These are phyloP conservation scores for Acromyrmex heyeri DNA, from an alignment of 1,140 invertebrate genomes.

Conservation along the genomic window DNA sequence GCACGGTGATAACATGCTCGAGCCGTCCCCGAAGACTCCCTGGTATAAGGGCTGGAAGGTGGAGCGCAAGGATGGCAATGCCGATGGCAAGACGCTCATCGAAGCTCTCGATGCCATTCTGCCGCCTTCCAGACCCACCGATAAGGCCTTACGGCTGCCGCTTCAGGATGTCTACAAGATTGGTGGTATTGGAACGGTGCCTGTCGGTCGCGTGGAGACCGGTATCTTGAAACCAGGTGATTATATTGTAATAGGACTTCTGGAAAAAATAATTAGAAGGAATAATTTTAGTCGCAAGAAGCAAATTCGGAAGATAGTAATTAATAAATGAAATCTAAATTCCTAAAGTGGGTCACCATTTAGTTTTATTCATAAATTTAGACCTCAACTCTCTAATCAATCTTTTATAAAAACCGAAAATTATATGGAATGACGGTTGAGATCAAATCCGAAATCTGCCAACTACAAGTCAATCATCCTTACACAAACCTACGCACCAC, in stretches of 20 bases:
- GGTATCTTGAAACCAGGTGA: conserved; percentile 96
- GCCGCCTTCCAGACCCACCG: conserved; percentile 97
- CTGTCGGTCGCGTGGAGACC: conserved; percentile 98
- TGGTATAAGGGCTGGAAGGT: conserved; percentile 99
- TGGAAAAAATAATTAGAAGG: background rate
- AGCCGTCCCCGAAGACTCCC: conserved; percentile 95
- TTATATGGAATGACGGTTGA: background rate
- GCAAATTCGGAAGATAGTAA: background rate
- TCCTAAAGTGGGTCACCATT: background rate
- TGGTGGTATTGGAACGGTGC: conserved; percentile 99
- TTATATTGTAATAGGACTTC: background rate
- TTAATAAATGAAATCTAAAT: background rate
- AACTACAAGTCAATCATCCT: background rate
- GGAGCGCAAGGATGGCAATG: conserved; percentile 96
- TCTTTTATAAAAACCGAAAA: background rate
- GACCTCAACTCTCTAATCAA: background rate
- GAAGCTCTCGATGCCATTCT: conserved; percentile 98
- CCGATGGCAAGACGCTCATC: conserved; percentile 95
- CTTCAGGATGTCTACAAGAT: conserved; percentile 99
- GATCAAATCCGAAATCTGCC: background rate
- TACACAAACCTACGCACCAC: background rate
- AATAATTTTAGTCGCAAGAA: background rate
- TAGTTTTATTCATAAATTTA: background rate
- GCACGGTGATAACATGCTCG: conserved; percentile 99
- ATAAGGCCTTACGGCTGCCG: conserved; percentile 98